These are phyloP conservation scores for Vandiemenella viatica DNA, from an alignment of 2,888 invertebrate genomes.

Conservation along the genomic window DNA sequence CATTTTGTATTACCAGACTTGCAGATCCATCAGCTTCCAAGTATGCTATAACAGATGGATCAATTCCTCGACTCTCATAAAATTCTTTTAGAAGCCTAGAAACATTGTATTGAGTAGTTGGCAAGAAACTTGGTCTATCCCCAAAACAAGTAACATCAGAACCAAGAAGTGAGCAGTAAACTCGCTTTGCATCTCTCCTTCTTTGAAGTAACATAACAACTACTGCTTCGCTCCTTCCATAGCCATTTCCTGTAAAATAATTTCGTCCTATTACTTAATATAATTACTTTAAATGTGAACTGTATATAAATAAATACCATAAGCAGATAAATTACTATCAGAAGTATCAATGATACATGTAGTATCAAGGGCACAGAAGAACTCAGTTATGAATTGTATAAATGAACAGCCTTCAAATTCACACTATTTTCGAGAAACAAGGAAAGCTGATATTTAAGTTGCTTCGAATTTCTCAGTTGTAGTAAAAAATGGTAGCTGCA, in stretches of 20 bases:
- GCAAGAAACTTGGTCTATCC: constrained; percentile 31
- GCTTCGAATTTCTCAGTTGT: too few relatives aligned
- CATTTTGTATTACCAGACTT: constrained; percentile 27
- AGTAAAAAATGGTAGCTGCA: too few relatives aligned
- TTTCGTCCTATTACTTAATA: too few relatives aligned
- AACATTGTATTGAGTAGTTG: constrained; percentile 12
- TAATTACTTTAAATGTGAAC: neutral
- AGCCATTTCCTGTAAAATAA: constrained; percentile 27
- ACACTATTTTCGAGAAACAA: too few relatives aligned
- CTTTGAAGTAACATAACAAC: constrained; percentile 30
- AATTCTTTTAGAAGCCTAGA: constrained; percentile 29
- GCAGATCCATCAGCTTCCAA: constrained; percentile 71
- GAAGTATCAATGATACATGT: too few relatives aligned
- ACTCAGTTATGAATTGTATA: too few relatives aligned
- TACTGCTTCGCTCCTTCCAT: constrained; percentile 32
- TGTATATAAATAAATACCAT: neutral
- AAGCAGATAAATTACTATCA: too few relatives aligned
- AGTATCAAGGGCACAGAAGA: too few relatives aligned
- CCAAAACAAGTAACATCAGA: constrained; percentile 72
- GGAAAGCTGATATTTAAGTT: too few relatives aligned
- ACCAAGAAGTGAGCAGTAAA: constrained; percentile 55
- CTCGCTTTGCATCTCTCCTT: constrained; percentile 41
- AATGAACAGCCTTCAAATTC: too few relatives aligned
- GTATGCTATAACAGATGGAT: constrained; percentile 54
- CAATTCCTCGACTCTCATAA: constrained; percentile 44